Base-by-base conservation (phyloP, 2,797 vertebrate species). In the Tokudaia muenninki region DNA sequence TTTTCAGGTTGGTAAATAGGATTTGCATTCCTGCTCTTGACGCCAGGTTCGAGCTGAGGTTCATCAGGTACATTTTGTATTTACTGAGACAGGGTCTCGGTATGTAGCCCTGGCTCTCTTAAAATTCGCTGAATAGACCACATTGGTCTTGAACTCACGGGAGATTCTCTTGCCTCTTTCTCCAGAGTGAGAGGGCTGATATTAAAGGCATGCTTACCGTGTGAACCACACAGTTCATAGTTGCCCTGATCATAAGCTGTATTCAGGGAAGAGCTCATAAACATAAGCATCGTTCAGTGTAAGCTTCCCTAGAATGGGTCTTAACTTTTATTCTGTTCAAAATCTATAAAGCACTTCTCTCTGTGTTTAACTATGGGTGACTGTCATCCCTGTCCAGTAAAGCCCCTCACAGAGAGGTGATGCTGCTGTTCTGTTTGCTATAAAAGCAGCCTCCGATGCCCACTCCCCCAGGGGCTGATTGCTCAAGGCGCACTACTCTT, bases 311-410 rank as follows among this genome's bases (percentile, higher is more conserved):
- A 47, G 67, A 67, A 22, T 82, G 81, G 21, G 4, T 55, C n/a
- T 72, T 34, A 29, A n/a, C 34, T 81, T 82, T 77, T 22, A 29
- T 86, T 37, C 37, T 92, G 94, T 37, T 91, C 55, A 52, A 82
- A 74, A 21, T 90, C 94, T 80, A 0, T 63, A 29, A 44, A 52
- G 78, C 65, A 22, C 55, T 74, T 47, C 2, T 55, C 55, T 31
- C 41, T 29, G 0, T 34, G 17, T 3, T 67, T 52, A 34, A 24
- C 6, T 41, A 6, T 10, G 12, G 2, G 17, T 41, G 57, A 65
- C 26, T 47, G 10, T 63, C 8, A 13, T 63, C 0, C 1, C 37
- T 6, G 0, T n/a, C 37, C 37, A 55, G 79, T 67, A 90, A 65
- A 86, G 31, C 17, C 3, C 29, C 2, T 72, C 10, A 14, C 21